phyloP scores from a whole-genome alignment of 1,140 invertebrate species.

The Caenorhabditis remanei region DNA sequence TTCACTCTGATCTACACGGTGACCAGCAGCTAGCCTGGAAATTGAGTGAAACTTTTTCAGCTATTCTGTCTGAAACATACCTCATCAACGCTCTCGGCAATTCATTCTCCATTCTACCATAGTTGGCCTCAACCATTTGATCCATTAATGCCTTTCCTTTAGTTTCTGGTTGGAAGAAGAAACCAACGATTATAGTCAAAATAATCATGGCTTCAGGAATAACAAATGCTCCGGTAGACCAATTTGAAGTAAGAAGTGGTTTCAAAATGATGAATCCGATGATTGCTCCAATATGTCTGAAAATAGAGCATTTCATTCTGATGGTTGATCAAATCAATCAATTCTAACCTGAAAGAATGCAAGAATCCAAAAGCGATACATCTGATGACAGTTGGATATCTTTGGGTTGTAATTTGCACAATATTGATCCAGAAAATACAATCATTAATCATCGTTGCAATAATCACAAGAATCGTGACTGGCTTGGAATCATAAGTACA shows the following conservation, averaged over 20 bases:
- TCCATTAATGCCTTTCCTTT: slow-evolving; percentile 76
- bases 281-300: slow-evolving; percentile 71
- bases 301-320: neutral
- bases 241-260: slow-evolving; percentile 68
- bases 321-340: neutral
- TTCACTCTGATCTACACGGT: slow-evolving; percentile 65
- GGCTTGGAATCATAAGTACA: slow-evolving; percentile 42
- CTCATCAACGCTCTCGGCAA: slow-evolving; percentile 72
- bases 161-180: slow-evolving; percentile 75
- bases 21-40: slow-evolving; percentile 67
- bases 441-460: slow-evolving; percentile 75
- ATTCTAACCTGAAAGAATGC: slow-evolving; percentile 70
- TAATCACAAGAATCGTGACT: slow-evolving; percentile 68
- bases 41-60: neutral
- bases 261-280: slow-evolving; percentile 71
- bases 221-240: slow-evolving; percentile 70
- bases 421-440: slow-evolving; percentile 76
- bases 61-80: neutral
- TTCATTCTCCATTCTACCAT: slow-evolving; percentile 71
- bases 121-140: slow-evolving; percentile 73
- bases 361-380: slow-evolving; percentile 74
- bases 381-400: slow-evolving; percentile 74
- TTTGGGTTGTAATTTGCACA: slow-evolving; percentile 69
- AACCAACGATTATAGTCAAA: slow-evolving; percentile 71
- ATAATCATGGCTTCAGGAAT: slow-evolving; percentile 71